A percentile compares a stretch with the other conserved stretches of the same genome.
Conservation (phyloP, 1,140 invertebrate genomes). For the Protaetia brevitarsis region DNA sequence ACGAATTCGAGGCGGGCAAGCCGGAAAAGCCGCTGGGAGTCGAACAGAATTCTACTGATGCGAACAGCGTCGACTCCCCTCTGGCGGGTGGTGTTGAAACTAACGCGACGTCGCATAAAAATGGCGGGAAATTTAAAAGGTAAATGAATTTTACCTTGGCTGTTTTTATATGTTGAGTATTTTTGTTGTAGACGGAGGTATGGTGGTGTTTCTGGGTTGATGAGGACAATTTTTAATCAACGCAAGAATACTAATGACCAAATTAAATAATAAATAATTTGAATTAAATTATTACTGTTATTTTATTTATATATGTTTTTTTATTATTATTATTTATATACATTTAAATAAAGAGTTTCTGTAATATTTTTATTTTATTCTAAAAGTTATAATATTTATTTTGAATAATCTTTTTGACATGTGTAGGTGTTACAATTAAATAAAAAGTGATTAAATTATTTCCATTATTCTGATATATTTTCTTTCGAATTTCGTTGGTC, state of each 20-base stretch:
- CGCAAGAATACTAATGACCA: not conserved
- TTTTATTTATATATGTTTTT: not conserved
- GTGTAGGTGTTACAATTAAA: no score
- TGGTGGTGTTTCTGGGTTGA: not conserved
- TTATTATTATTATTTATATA: not conserved
- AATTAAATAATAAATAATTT: not conserved
- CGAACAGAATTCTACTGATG: not conserved
- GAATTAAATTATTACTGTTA: not conserved
- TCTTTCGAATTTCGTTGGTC: no score
- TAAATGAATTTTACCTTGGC: not conserved
- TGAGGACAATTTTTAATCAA: constrained; percentile 13
- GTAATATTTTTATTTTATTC: not conserved
- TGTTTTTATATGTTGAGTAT: not conserved
- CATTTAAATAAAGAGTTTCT: not conserved
- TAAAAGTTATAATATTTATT: not conserved
- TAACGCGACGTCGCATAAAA: not conserved
- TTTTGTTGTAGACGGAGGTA: constrained; percentile 13
- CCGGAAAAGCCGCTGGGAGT: no score
- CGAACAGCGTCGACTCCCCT: not conserved
- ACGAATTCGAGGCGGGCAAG: not conserved
- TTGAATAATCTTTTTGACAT: no score
- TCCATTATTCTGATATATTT: no score
- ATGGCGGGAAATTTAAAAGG: constrained; percentile 19
- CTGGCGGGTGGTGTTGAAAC: not conserved
- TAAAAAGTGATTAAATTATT: no score